These are phyloP conservation scores for Tipula confusa DNA, from an alignment of 2,888 invertebrate species.

Conservation along the genomic window DNA sequence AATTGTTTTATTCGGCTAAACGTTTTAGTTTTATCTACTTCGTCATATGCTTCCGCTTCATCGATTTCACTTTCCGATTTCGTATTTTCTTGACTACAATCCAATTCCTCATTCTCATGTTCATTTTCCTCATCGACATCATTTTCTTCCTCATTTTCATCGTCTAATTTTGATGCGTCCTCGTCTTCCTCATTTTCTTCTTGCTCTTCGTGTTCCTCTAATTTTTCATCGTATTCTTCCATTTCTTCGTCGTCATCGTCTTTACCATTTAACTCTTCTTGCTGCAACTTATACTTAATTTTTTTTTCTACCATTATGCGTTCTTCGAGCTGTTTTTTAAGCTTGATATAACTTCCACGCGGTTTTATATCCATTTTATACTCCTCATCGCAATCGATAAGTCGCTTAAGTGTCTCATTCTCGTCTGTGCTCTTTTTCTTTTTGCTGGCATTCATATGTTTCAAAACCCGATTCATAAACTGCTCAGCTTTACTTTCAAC, in stretches of 20 bases:
- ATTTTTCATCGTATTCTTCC: slow-evolving; percentile 20
- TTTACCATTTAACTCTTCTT: slow-evolving; percentile 38
- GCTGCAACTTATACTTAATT: slow-evolving; percentile 51
- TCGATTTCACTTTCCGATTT: slow-evolving; percentile 37
- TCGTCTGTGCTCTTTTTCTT: not conserved
- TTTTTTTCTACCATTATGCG: slow-evolving; percentile 41
- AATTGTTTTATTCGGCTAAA: not conserved
- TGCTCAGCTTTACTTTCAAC: slow-evolving; percentile 59
- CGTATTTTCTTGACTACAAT: slow-evolving; percentile 37
- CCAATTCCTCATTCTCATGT: slow-evolving; percentile 50
- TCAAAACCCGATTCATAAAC: slow-evolving; percentile 66
- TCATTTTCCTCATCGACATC: slow-evolving; percentile 43
- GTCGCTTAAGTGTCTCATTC: not conserved
- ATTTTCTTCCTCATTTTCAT: slow-evolving; percentile 43
- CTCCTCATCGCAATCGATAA: not conserved
- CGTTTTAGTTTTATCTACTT: not conserved
- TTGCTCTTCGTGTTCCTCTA: slow-evolving; percentile 41
- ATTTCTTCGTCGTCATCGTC: slow-evolving; percentile 44
- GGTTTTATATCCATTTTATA: slow-evolving; percentile 17
- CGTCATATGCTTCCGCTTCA: not conserved
- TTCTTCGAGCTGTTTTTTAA: not conserved
- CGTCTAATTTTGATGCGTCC: slow-evolving; percentile 53
- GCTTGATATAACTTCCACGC: not conserved
- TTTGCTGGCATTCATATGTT: slow-evolving; percentile 60
- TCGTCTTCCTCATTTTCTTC: slow-evolving; percentile 47